phyloP scores from a whole-genome alignment of 2,797 vertebrate species.

The Liparis tanakae region DNA sequence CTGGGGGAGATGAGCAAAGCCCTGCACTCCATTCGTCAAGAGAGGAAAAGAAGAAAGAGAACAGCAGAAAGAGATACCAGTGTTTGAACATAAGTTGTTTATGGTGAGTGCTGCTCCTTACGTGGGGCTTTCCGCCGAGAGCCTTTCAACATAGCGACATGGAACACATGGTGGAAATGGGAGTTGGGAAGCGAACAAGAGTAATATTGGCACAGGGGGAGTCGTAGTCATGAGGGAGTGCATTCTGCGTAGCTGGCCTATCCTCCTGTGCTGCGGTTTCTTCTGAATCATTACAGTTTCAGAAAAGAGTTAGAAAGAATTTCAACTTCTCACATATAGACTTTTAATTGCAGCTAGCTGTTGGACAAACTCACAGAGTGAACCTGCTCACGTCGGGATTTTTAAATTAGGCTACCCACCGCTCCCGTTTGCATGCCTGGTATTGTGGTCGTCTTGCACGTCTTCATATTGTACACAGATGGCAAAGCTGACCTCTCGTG shows the following conservation, averaged over 20 bases:
- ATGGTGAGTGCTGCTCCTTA: slow-evolving; percentile 52
- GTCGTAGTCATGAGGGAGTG: slow-evolving; percentile 61
- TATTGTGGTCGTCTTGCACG: slow-evolving; percentile 34
- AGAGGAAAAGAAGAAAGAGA: slow-evolving; percentile 24
- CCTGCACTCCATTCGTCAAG: slow-evolving; percentile 42
- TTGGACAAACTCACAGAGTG: slow-evolving; percentile 13
- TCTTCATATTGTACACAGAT: slow-evolving; percentile 56
- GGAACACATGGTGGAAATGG: slow-evolving; percentile 58
- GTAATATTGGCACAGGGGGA: slow-evolving; percentile 54
- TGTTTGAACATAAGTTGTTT: slow-evolving; percentile 56
- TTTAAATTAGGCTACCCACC: slow-evolving; percentile 19
- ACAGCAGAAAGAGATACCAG: slow-evolving; percentile 44
- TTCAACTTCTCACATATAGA: slow-evolving; percentile 39
- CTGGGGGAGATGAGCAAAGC: slow-evolving; percentile 32
- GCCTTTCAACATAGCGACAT: slow-evolving; percentile 62
- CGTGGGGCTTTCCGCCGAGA: slow-evolving; percentile 61
- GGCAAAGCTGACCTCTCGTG: slow-evolving; percentile 28
- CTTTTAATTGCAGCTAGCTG: slow-evolving; percentile 27
- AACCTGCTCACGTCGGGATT: slow-evolving; percentile 28
- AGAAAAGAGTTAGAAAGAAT: slow-evolving; percentile 27
- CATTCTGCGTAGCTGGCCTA: slow-evolving; percentile 46
- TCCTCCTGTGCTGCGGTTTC: slow-evolving; percentile 60
- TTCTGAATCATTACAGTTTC: slow-evolving; percentile 60
- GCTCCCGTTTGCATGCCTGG: slow-evolving; percentile 19
- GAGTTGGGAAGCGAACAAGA: slow-evolving; percentile 61